These are phyloP conservation scores for Steatocranus sp. DNA, from an alignment of 2,797 vertebrate genomes.

Conservation along the genomic window DNA sequence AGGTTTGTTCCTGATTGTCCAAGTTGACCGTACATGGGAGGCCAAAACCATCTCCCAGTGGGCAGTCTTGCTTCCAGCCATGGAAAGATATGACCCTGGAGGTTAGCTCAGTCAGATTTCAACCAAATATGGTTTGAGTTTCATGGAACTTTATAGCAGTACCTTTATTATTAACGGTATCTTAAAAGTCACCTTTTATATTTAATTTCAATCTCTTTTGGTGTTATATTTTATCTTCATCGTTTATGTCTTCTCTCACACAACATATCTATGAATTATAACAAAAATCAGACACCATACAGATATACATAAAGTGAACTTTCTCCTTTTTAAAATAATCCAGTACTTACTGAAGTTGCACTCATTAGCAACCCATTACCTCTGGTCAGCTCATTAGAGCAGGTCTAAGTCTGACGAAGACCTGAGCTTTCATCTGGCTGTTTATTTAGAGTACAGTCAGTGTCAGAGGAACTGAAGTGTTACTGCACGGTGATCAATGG, in stretches of 20 bases:
- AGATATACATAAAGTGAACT: neutral
- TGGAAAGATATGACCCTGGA: neutral
- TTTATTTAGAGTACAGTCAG: conserved; percentile 60
- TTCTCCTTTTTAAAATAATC: conserved; percentile 20
- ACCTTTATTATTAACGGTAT: too few relatives aligned
- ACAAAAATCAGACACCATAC: neutral
- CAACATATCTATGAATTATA: fast-evolving
- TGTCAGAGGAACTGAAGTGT: conserved; percentile 39
- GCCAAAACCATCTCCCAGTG: neutral
- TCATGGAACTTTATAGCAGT: neutral
- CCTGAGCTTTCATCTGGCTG: conserved; percentile 58
- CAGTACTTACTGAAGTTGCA: conserved; percentile 4
- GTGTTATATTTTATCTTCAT: neutral
- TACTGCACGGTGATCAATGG: conserved; percentile 16
- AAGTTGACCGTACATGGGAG: neutral
- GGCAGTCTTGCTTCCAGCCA: neutral
- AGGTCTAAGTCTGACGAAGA: conserved; percentile 22
- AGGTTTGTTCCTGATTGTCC: neutral
- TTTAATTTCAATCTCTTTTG: neutral
- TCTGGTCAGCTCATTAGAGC: conserved; percentile 58
- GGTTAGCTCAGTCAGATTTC: neutral
- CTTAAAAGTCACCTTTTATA: fast-evolving
- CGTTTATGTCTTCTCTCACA: neutral
- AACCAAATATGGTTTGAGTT: neutral
- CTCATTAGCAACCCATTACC: conserved; percentile 63